These are phyloP conservation scores for Enteromius unitaeniatus DNA, from an alignment of 2,797 vertebrate species.

Conservation along the genomic window DNA sequence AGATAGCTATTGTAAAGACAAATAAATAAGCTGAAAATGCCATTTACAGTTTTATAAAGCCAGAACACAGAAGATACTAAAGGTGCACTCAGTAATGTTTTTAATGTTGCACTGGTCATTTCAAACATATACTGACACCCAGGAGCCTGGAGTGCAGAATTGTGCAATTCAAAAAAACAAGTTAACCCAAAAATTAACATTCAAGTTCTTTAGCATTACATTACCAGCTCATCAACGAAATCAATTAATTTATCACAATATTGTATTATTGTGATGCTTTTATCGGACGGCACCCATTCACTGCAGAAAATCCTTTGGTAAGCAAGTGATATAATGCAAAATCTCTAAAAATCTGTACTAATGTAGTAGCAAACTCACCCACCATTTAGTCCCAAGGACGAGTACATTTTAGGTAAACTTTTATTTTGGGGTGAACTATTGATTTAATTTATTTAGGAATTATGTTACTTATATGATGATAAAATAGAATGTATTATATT, in stretches of 20 bases:
- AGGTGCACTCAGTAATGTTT: slow-evolving; percentile 1
- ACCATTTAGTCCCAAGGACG: not conserved
- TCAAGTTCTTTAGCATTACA: not conserved
- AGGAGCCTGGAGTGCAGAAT: not conserved
- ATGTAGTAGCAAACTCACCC: not conserved
- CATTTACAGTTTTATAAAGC: slow-evolving; percentile 1
- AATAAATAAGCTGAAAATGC: not conserved
- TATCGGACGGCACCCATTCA: not conserved
- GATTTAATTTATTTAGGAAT: too few species aligned
- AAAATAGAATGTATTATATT: not conserved
- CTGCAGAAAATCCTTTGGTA: not conserved
- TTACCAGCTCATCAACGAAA: not conserved
- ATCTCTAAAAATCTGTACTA: not conserved
- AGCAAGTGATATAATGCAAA: not conserved
- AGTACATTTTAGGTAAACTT: not conserved
- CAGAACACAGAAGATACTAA: not conserved
- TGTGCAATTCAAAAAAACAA: not conserved
- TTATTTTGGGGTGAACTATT: not conserved
- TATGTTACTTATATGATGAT: not conserved
- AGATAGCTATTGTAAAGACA: not conserved
- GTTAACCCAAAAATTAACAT: not conserved
- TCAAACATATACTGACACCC: not conserved
- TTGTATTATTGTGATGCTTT: not conserved
- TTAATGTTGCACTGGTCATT: not conserved
- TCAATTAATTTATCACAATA: too few species aligned